phyloP scores from a whole-genome alignment of 2,888 invertebrate species.

The Ochlodes sylvanus region DNA sequence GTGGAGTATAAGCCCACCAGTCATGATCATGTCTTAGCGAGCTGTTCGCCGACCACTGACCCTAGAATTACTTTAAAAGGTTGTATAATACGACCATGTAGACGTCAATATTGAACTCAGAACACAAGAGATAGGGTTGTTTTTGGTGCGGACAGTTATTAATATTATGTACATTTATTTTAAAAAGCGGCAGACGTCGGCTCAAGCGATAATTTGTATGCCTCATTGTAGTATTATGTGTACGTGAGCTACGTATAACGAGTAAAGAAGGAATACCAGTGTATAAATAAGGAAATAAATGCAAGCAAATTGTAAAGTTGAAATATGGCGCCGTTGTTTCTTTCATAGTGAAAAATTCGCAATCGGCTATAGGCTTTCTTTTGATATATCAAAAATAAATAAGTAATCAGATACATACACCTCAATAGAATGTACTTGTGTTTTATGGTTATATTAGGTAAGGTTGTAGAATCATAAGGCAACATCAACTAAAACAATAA shows the following conservation, averaged over 20 bases:
- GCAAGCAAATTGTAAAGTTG: constrained; percentile 40
- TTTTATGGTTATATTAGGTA: too few relatives aligned
- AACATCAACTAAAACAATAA: neutral
- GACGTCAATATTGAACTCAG: constrained; percentile 50
- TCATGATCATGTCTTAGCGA: constrained; percentile 83
- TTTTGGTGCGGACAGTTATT: constrained; percentile 42
- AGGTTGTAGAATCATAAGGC: too few relatives aligned
- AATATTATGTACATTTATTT: constrained; percentile 61
- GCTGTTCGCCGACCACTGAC: constrained; percentile 84
- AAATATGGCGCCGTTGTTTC: constrained; percentile 11
- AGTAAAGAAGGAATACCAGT: constrained; percentile 69
- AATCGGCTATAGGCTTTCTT: neutral
- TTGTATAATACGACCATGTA: constrained; percentile 44
- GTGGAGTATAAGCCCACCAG: constrained; percentile 83
- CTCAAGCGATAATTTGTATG: constrained; percentile 82
- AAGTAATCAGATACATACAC: neutral
- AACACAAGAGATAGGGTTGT: constrained; percentile 43
- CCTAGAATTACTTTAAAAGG: constrained; percentile 59
- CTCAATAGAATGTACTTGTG: too few relatives aligned
- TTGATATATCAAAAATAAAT: neutral
- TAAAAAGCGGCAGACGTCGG: constrained; percentile 66
- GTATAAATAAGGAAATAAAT: constrained; percentile 73
- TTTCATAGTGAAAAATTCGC: neutral
- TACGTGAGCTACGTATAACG: constrained; percentile 78
- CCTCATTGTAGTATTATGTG: constrained; percentile 81